Evolutionary conservation across 2,113 vertebrate species (phyloP), one percentile per base, ranked within the genome.

Genomic region (Sylvia atricapilla): DNA sequence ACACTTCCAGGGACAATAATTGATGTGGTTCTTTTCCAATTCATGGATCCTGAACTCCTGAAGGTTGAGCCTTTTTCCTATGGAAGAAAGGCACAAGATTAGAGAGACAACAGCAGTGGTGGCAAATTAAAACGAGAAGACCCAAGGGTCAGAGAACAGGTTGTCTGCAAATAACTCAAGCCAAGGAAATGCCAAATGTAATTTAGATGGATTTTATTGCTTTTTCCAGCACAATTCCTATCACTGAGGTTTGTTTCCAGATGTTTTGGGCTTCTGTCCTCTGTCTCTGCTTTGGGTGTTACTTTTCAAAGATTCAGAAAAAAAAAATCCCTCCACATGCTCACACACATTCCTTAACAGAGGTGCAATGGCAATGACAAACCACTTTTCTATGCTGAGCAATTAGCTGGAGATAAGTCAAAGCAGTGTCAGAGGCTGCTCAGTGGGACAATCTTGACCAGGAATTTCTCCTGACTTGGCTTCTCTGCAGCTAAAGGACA

Each of bases 401-500:
- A 92, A 63, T 81, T 77, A 89, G 13, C 23, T 81, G 60, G 28
- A 66, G 80, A 70, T 35, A 66, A 94, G 70, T 76, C 75, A 83
- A 41, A 78, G 73, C 39, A 72, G 27, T 70, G n/a, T 78, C 64
- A 87, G 73, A 72, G 55, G 78, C 35, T 78, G 56, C 67, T 87
- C 84, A 68, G 41, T 53, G 80, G 80, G 83, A 84, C 64, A 64
- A 6, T 55, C 62, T 73, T 80, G 37, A 52, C 58, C n/a, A 60
- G 31, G 53, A 79, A 58, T 95, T 96, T 94, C 74, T 94, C 81
- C 91, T 97, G 81, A 87, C 74, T 87, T 14, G 1, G 37, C 84
- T 89, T 47, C 62, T 85, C 41, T 33, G 44, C 25, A 79, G 49
- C 37, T 91, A 78, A 90, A 95, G 74, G 93, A 95, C 93, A 28